Base-by-base conservation (phyloP, 2,113 vertebrate genomes). In the Seriola quinqueradiata region DNA sequence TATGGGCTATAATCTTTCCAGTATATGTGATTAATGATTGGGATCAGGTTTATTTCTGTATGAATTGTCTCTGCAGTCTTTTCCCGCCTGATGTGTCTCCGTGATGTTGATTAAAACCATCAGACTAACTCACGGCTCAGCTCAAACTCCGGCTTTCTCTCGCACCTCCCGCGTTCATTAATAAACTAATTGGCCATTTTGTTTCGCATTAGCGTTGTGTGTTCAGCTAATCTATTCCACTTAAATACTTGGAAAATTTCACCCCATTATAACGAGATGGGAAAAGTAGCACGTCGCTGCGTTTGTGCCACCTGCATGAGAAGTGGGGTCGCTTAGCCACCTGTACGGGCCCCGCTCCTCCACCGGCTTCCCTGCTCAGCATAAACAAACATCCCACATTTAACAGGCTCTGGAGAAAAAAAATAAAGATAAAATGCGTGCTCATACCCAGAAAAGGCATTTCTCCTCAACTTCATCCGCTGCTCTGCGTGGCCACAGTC, bases 191-290 rank as follows among this genome's bases (percentile, higher is more conserved):
- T 92, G 79, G 21, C 58, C 65, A 38, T 91, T 93, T 95, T 89
- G 94, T 88, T 93, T 92, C 88, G 87, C 94, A 96, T 96, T 95
- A 95, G 94, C n/a, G 19, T 38, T 91, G 96, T 96, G 96, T 95
- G 95, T 87, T 96, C 94, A 94, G 91, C 94, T 97, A 96, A 97
- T 95, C 93, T 93, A 17, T 90, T 72, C 71, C 55, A 68, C 61
- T 90, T 79, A 69, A 57, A 93, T 82, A 95, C 86, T 93, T 94
- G 95, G 88, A 89, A 86, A 84, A 93, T 96, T 93, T 96, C 96
- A 95, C 95, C 90, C 93, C 46, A 79, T 82, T 79, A 86, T 94
- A 96, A 96, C 75, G 94, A 96, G 92, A 90, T 93, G 96, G 91
- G 92, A 96, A 95, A 97, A 96, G 85, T 96, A 88, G 91, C 96